phyloP scores from a whole-genome alignment of 2,888 invertebrate genomes.

The Sussaba pulchella region DNA sequence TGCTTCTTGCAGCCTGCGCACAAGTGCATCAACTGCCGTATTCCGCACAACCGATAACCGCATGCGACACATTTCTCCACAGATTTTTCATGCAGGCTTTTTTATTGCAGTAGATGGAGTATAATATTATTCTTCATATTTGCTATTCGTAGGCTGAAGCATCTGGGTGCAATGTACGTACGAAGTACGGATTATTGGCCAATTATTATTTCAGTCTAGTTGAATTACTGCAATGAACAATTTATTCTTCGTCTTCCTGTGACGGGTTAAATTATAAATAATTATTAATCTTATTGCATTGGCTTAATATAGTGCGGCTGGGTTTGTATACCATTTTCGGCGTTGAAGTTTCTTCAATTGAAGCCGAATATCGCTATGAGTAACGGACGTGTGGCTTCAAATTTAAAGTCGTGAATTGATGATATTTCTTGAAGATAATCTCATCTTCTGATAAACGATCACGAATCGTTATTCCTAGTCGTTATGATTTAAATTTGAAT shows the following conservation, averaged over 20 bases:
- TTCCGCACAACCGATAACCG: constrained; percentile 14
- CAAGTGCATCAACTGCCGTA: constrained; percentile 41
- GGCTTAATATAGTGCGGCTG: too few species aligned
- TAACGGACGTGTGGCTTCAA: too few species aligned
- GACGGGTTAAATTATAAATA: not conserved
- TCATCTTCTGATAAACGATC: too few species aligned
- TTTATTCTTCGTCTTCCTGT: not conserved
- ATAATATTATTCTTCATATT: not conserved
- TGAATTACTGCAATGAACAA: not conserved
- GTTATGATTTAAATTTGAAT: too few species aligned
- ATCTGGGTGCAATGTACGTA: not conserved
- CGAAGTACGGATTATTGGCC: not conserved
- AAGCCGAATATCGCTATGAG: too few species aligned
- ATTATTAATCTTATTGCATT: too few species aligned
- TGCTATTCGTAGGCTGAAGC: not conserved
- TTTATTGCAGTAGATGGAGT: constrained; percentile 4
- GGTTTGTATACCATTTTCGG: too few species aligned
- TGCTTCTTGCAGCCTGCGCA: constrained; percentile 32
- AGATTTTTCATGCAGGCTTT: constrained; percentile 31
- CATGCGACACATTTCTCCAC: not conserved
- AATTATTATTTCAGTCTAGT: not conserved
- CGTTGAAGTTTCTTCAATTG: too few species aligned
- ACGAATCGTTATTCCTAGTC: too few species aligned
- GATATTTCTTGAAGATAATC: too few species aligned
- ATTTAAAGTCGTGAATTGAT: too few species aligned